Evolutionary conservation across 1,140 invertebrate species (phyloP), one percentile per base, ranked within the genome.

Genomic region (Saxidomus purpurata): DNA sequence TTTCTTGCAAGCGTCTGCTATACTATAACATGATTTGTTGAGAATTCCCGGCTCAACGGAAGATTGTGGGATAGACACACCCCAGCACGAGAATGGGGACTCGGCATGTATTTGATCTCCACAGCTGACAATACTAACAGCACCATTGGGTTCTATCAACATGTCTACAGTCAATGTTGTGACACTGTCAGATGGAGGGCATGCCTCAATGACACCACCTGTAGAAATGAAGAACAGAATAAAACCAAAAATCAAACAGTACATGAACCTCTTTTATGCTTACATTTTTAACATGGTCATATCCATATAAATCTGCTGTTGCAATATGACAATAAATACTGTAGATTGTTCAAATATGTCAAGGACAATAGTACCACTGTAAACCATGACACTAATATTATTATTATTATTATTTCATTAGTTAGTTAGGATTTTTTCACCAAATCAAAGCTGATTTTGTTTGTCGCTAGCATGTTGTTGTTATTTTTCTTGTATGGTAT

Each of bases 91-190:
- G 86, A 95, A 95, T 11, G 90, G 93, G n/a, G 94, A 91, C 34
- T 95, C 94, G 1, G 94, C 95, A 76, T 95, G 94, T n/a, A 96
- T 95, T 90, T 96, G 95, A 87, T 96, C 96, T 4, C 95, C 96
- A 87, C 91, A 89, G 31, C 91, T 91, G 9, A 96, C 40, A n/a
- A 96, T 92, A 74, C 89, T 93, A 17, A 92, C 82, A 22, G 92
- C 79, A 2, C 94, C 95, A 79, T 93, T 93, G 13, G 96, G 96
- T 77, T 95, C 95, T 79, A 96, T 95, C 79, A 95, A 79, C 93
- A 96, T 92, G 77, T 95, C 93, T 11, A 94, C 95, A 4, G 95
- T 93, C 28, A 96, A 77, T 0, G 94, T 92, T 19, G 95, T 96
- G 59, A 95, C 94, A 84, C 93, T 95, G 28, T 96, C 95, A 28